Conservation (phyloP, 2,113 vertebrate species). For the Callipepla californica region DNA sequence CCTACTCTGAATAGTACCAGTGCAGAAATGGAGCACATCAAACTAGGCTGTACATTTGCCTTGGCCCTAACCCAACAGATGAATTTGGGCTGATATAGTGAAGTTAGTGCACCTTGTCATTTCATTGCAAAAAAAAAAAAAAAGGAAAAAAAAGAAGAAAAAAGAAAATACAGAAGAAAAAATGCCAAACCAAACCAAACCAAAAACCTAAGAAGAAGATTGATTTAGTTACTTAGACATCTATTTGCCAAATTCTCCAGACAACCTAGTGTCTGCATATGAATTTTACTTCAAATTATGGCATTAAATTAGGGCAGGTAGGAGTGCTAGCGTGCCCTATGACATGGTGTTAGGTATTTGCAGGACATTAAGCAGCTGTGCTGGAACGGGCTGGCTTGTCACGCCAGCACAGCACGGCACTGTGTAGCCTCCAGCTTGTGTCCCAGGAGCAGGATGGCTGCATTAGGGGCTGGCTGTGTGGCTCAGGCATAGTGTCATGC, state of each 20-base stretch:
- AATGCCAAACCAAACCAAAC: no score
- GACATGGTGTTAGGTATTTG: background rate
- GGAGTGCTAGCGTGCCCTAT: background rate
- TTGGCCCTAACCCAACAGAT: background rate
- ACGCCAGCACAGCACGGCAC: background rate
- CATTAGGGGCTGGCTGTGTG: background rate
- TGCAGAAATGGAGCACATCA: background rate
- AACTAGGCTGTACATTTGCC: background rate
- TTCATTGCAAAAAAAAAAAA: background rate
- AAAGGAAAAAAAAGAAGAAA: no score
- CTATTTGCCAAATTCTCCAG: background rate
- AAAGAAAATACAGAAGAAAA: no score
- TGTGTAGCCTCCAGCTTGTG: background rate
- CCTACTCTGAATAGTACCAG: background rate
- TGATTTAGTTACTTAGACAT: background rate
- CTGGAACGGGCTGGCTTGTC: background rate
- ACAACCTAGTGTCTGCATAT: background rate
- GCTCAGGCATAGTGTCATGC: background rate
- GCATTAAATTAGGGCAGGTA: background rate
- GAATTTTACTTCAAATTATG: background rate
- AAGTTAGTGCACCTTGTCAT: background rate
- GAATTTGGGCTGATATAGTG: background rate
- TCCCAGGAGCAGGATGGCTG: background rate
- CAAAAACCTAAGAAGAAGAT: background rate
- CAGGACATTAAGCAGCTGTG: background rate